Percentiles rank a stretch among this genome's conserved stretches.
These are phyloP conservation scores for Scaptomyza montana DNA, from an alignment of 1,140 invertebrate genomes.

Conservation along the genomic window DNA sequence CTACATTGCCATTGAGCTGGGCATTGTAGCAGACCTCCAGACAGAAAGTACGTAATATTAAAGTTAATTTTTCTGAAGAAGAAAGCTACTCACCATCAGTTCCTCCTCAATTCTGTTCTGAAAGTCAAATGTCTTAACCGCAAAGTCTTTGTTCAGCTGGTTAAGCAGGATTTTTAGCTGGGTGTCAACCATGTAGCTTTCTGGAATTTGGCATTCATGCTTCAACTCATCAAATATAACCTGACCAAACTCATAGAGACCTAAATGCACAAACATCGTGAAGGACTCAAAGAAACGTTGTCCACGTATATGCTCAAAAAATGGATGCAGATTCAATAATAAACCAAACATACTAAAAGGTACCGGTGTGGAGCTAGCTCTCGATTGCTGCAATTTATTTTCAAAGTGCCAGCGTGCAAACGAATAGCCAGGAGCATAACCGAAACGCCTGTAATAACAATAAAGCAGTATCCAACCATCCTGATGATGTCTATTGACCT, in stretches of 20 bases:
- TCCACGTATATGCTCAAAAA: neutral
- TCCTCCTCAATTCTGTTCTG: slow-evolving; percentile 4
- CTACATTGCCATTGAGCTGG: slow-evolving; percentile 70
- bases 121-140: slow-evolving; percentile 9
- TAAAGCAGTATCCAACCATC: slow-evolving; percentile 66
- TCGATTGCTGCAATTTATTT: neutral
- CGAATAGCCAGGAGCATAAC: slow-evolving; percentile 52
- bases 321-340: slow-evolving; percentile 1
- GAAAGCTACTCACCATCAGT: slow-evolving; percentile 14
- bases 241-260: slow-evolving; percentile 65
- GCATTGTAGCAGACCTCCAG: slow-evolving; percentile 25
- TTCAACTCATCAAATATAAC: slow-evolving; percentile 51
- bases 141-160: slow-evolving; percentile 26
- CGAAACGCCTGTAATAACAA: slow-evolving; percentile 59
- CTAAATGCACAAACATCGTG: slow-evolving; percentile 47
- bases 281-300: slow-evolving; percentile 45
- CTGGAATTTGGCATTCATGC: slow-evolving; percentile 28
- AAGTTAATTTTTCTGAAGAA: neutral
- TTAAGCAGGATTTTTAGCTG: slow-evolving; percentile 50
- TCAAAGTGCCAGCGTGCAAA: slow-evolving; percentile 58
- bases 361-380: neutral
- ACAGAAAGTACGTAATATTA: neutral
- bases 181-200: slow-evolving; percentile 55
- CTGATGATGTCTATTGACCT: slow-evolving; percentile 3
- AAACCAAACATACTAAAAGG: slow-evolving; percentile 37